These are phyloP conservation scores for Cotesia typhae DNA, from an alignment of 1,140 invertebrate species.

Conservation along the genomic window DNA sequence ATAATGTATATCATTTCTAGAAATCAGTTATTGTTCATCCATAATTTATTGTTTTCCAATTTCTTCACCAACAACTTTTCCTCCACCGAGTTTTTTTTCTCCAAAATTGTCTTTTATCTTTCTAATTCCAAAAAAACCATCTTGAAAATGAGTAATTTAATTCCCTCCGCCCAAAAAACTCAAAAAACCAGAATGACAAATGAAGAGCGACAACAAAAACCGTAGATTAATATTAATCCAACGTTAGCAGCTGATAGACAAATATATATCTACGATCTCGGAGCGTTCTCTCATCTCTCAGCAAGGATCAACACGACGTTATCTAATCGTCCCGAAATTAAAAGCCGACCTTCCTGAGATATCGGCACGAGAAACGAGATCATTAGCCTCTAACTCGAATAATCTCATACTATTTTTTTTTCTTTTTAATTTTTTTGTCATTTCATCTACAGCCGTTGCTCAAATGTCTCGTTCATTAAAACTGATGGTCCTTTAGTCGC, in stretches of 20 bases:
- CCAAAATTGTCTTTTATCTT: too few species aligned
- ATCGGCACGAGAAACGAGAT: slow-evolving; percentile 26
- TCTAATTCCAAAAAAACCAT: too few species aligned
- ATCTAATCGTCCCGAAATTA: neutral
- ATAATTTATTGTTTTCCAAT: too few species aligned
- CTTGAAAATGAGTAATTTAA: too few species aligned
- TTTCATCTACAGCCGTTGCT: neutral
- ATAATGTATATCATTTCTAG: too few species aligned
- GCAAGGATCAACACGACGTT: slow-evolving; percentile 12
- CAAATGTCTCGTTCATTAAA: slow-evolving; percentile 14
- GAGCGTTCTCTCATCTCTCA: neutral
- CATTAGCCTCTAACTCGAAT: slow-evolving; percentile 23
- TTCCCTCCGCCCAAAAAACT: neutral
- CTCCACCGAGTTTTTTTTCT: too few species aligned
- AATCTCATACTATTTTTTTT: neutral
- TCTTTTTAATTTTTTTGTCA: neutral
- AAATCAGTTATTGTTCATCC: too few species aligned
- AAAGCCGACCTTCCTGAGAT: neutral
- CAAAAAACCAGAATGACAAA: neutral
- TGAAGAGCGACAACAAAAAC: too few species aligned
- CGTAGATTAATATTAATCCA: neutral
- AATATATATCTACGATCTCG: neutral
- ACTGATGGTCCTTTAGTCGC: neutral
- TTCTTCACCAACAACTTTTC: too few species aligned
- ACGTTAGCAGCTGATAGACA: neutral